These are phyloP conservation scores for Parazoanthus swiftii DNA, from an alignment of 92 coral and sea anemone species.

Conservation along the genomic window DNA sequence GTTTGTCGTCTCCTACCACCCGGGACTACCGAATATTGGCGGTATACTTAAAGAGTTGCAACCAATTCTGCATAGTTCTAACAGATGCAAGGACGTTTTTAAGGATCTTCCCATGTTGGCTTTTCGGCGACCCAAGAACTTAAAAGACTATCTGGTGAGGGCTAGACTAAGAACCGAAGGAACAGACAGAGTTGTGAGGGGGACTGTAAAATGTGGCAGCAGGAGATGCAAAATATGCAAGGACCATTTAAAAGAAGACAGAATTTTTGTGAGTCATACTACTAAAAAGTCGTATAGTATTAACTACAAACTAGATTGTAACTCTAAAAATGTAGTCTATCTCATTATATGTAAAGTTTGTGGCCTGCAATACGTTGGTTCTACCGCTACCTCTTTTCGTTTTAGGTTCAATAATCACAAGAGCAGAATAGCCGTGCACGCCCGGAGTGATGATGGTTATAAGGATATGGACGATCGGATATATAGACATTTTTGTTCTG, in stretches of 20 bases:
- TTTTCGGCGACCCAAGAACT: constrained; percentile 48
- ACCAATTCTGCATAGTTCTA: constrained; percentile 21
- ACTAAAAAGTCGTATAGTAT: constrained; percentile 1
- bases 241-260: constrained; percentile 1
- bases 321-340: constrained; percentile 57
- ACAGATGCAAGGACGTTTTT: constrained; percentile 32
- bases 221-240: constrained; percentile 32
- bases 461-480: constrained; percentile 29
- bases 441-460: constrained; percentile 4
- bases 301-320: constrained; percentile 50
- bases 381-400: constrained; percentile 54
- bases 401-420: constrained; percentile 53
- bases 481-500: constrained; percentile 25
- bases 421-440: constrained; percentile 47
- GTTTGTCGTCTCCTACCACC: constrained; percentile 45
- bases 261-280: too few relatives aligned
- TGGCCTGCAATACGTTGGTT: constrained; percentile 53
- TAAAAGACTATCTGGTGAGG: constrained; percentile 38
- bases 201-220: constrained; percentile 1
- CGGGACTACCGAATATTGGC: constrained; percentile 34
- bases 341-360: constrained; percentile 54
- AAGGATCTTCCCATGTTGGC: constrained; percentile 44
- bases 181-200: background rate
- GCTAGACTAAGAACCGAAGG: constrained; percentile 37
- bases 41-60: constrained; percentile 23